These are phyloP conservation scores for Psilopsiagon aymara DNA, from an alignment of 2,113 vertebrate species.

Conservation along the genomic window DNA sequence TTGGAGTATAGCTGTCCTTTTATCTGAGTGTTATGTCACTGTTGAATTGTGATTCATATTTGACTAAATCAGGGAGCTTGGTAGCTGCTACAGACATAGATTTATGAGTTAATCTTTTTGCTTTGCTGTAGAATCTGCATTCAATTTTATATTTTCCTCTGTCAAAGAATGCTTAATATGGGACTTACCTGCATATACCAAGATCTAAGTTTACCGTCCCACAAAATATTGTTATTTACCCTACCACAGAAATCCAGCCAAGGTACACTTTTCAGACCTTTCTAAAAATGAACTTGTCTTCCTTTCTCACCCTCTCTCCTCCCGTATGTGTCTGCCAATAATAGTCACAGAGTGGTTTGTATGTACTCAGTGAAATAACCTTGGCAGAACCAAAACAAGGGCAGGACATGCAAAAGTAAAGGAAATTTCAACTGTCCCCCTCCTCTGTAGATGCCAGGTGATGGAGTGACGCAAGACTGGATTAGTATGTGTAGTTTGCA, in stretches of 20 bases:
- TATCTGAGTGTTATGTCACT: background rate
- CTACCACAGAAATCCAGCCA: background rate
- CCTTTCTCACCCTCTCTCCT: background rate
- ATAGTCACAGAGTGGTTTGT: background rate
- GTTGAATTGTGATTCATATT: background rate
- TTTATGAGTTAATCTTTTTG: background rate
- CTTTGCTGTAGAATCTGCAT: background rate
- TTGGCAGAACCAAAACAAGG: background rate
- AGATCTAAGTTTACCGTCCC: background rate
- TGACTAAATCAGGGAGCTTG: background rate
- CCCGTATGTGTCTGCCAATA: background rate
- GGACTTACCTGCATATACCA: background rate
- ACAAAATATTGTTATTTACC: background rate
- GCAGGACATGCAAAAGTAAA: background rate
- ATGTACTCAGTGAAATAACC: background rate
- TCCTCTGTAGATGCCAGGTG: background rate
- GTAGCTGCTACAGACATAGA: background rate
- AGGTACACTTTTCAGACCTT: background rate
- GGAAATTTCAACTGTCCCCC: background rate
- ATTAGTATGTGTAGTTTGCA: background rate
- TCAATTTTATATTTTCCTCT: background rate
- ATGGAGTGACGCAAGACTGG: background rate
- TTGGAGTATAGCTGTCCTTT: background rate
- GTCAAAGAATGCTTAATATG: background rate
- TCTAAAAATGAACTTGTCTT: background rate